Evolutionary conservation across 2,888 invertebrate species (phyloP).

Genomic region (Synanthedon formicaeformis): DNA sequence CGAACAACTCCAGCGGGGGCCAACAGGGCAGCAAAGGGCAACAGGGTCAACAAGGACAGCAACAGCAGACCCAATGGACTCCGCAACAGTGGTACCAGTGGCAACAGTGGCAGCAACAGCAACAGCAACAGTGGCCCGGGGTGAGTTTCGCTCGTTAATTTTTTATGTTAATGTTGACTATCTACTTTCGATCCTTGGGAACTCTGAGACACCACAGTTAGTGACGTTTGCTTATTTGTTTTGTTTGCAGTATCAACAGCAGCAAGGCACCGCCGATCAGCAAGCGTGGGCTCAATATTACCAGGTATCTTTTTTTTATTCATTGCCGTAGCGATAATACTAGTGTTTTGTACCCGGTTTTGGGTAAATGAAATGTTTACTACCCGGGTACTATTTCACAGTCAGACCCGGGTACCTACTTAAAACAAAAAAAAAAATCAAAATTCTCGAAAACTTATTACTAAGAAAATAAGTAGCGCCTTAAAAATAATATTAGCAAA

Average conservation of each 20-base stretch:
- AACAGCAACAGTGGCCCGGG: conserved; percentile 44
- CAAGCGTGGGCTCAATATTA: conserved; percentile 64
- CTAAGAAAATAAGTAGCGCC: too few relatives aligned
- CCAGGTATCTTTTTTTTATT: conserved; percentile 37
- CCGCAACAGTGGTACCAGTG: conserved; percentile 63
- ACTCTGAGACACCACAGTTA: neutral
- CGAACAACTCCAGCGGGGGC: conserved; percentile 27
- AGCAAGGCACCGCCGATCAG: conserved; percentile 31
- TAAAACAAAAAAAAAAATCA: too few relatives aligned
- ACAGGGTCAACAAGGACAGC: conserved; percentile 6
- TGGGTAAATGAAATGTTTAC: too few relatives aligned
- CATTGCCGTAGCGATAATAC: too few relatives aligned
- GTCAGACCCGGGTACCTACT: too few relatives aligned
- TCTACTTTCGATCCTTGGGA: too few relatives aligned
- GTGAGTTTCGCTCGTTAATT: conserved; percentile 13
- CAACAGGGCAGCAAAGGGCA: conserved; percentile 4
- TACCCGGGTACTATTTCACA: too few relatives aligned
- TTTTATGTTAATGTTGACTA: too few relatives aligned
- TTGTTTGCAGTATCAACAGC: conserved; percentile 19
- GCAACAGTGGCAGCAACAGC: conserved; percentile 64
- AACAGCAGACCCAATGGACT: conserved; percentile 33
- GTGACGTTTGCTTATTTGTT: neutral
- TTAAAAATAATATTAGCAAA: too few relatives aligned
- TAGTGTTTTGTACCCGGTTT: too few relatives aligned
- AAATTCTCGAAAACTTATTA: too few relatives aligned